A percentile compares a stretch with the other conserved stretches of the same genome.
Conservation (phyloP, 2,113 vertebrate species). For the Pitta sordida region DNA sequence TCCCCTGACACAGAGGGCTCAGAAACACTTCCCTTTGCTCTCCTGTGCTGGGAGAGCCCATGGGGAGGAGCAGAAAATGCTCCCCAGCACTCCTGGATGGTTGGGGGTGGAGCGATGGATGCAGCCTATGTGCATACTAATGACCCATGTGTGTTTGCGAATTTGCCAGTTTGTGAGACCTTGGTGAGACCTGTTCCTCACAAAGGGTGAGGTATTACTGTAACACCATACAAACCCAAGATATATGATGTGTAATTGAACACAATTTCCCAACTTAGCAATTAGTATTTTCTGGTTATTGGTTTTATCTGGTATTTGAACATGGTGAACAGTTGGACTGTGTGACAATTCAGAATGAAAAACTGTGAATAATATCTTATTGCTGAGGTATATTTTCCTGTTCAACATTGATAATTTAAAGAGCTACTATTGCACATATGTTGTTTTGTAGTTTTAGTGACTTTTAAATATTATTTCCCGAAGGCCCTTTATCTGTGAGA, state of each 20-base stretch:
- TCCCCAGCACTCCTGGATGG: too few relatives aligned
- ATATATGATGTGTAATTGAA: background rate
- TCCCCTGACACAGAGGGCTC: too few relatives aligned
- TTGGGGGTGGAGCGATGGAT: too few relatives aligned
- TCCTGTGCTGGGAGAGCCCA: too few relatives aligned
- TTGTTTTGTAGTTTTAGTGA: background rate
- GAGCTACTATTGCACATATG: background rate
- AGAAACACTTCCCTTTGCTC: too few relatives aligned
- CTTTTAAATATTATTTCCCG: background rate
- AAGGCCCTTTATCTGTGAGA: background rate
- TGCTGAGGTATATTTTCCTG: background rate
- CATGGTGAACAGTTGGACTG: background rate
- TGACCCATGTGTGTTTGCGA: too few relatives aligned
- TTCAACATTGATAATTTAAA: background rate
- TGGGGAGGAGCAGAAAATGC: too few relatives aligned
- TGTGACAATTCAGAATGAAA: background rate
- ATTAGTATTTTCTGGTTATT: background rate
- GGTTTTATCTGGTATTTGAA: background rate
- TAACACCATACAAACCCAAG: background rate
- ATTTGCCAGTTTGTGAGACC: too few relatives aligned
- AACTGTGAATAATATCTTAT: background rate
- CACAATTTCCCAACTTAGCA: background rate
- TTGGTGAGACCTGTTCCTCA: too few relatives aligned
- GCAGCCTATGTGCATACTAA: too few relatives aligned
- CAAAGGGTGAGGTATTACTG: too few relatives aligned